These are phyloP conservation scores for Melanotaenia boesemani DNA, from an alignment of 2,797 vertebrate genomes.

Conservation along the genomic window DNA sequence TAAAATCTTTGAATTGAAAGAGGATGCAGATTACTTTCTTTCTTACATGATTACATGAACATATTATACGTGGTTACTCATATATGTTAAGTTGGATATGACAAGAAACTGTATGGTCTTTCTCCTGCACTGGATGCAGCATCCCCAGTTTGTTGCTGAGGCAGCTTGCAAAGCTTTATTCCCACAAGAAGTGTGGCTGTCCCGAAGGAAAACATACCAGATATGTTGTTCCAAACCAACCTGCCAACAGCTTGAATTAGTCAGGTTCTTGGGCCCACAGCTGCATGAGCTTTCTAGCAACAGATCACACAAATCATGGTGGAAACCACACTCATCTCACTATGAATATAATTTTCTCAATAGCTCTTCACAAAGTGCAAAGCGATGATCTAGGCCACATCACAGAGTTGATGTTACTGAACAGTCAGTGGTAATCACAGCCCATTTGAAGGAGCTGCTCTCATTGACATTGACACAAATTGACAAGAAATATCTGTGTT, in stretches of 20 bases:
- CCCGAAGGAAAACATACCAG: constrained; percentile 21
- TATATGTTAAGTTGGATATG: background rate
- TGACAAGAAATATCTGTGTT: constrained; percentile 17
- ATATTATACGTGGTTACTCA: background rate
- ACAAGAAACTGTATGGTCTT: background rate
- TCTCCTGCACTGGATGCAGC: background rate
- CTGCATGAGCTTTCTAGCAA: constrained; percentile 12
- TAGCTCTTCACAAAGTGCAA: constrained; percentile 39
- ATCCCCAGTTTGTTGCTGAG: background rate
- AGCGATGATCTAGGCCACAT: constrained; percentile 23
- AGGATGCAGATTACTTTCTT: background rate
- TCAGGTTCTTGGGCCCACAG: constrained; percentile 8
- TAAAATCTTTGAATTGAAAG: background rate
- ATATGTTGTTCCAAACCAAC: constrained; percentile 15
- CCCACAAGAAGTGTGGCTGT: background rate
- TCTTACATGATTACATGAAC: too few relatives aligned
- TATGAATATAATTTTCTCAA: constrained; percentile 37
- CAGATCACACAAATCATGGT: constrained; percentile 12
- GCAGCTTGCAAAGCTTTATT: constrained; percentile 1
- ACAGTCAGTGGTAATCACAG: background rate
- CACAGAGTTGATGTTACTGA: constrained; percentile 6
- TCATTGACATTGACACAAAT: background rate
- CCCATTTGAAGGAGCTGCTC: constrained; percentile 14
- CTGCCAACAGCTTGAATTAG: constrained; percentile 33
- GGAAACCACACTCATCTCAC: constrained; percentile 31